Evolutionary conservation across 2,797 vertebrate species (phyloP).

Genomic region (Gila robusta): DNA sequence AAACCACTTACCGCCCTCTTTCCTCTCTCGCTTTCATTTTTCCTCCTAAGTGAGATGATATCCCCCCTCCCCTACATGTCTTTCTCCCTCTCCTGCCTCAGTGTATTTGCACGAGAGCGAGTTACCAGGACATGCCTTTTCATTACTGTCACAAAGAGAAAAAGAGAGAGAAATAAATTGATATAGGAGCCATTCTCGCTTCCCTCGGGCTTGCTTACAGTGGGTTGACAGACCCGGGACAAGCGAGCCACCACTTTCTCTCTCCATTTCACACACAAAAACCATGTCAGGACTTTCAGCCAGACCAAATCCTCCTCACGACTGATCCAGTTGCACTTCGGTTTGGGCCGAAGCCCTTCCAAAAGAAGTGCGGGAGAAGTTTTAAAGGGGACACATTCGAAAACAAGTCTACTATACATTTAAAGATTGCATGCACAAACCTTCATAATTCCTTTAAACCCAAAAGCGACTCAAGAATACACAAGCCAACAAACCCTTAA

Average conservation of each 20-base stretch:
- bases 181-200: conserved; percentile 71
- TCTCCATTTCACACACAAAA: conserved; percentile 14
- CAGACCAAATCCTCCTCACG: conserved; percentile 21
- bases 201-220: conserved; percentile 66
- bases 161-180: conserved; percentile 64
- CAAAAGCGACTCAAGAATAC: neutral
- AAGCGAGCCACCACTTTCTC: conserved; percentile 57
- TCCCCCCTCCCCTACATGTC: conserved; percentile 30
- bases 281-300: conserved; percentile 11
- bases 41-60: conserved; percentile 50
- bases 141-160: conserved; percentile 71
- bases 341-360: neutral
- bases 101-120: conserved; percentile 49
- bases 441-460: neutral
- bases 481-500: neutral
- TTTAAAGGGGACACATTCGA: neutral
- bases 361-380: neutral
- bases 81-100: conserved; percentile 54
- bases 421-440: neutral
- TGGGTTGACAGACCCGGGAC: conserved; percentile 59
- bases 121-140: conserved; percentile 71
- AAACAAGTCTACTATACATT: neutral
- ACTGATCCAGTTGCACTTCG: conserved; percentile 9
- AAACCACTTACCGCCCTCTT: conserved; percentile 48
- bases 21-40: conserved; percentile 19